Percentiles rank a stretch among this genome's conserved stretches.
Conservation (phyloP, 2,888 invertebrate species). For the Polydrusus tereticollis region DNA sequence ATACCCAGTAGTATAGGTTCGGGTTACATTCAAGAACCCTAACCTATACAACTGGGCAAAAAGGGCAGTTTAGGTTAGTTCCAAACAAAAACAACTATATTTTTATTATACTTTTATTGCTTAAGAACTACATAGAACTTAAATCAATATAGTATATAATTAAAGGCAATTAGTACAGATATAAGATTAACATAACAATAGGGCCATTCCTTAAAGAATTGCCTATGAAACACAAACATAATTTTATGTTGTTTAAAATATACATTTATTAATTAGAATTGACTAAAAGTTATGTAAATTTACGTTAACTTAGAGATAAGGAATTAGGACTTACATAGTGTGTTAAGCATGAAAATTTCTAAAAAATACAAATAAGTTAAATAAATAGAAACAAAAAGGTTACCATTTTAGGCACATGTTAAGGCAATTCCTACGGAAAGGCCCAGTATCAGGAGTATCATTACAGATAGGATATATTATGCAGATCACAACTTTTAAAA, state of each 20-base stretch:
- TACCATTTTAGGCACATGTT: background rate
- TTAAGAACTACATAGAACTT: slow-evolving; percentile 23
- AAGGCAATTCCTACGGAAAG: background rate
- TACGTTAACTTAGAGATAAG: background rate
- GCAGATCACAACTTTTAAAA: slow-evolving; percentile 9
- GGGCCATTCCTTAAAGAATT: slow-evolving; percentile 8
- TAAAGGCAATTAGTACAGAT: slow-evolving; percentile 25
- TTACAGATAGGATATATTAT: slow-evolving; percentile 13
- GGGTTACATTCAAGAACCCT: no score
- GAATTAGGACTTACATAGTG: background rate
- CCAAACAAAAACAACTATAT: background rate
- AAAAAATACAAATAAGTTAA: background rate
- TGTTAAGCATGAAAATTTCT: background rate
- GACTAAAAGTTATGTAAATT: background rate
- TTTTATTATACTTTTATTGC: slow-evolving; percentile 23
- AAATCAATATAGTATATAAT: slow-evolving; percentile 28
- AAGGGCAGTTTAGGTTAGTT: no score
- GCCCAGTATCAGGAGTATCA: slow-evolving; percentile 13
- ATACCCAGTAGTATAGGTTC: no score
- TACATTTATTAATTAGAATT: background rate
- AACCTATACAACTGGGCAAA: no score
- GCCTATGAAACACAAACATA: background rate
- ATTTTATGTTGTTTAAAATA: background rate
- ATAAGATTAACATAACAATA: slow-evolving; percentile 31
- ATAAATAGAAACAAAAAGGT: background rate